phyloP scores from a whole-genome alignment of 2,888 invertebrate genomes.

The Rhingia rostrata region DNA sequence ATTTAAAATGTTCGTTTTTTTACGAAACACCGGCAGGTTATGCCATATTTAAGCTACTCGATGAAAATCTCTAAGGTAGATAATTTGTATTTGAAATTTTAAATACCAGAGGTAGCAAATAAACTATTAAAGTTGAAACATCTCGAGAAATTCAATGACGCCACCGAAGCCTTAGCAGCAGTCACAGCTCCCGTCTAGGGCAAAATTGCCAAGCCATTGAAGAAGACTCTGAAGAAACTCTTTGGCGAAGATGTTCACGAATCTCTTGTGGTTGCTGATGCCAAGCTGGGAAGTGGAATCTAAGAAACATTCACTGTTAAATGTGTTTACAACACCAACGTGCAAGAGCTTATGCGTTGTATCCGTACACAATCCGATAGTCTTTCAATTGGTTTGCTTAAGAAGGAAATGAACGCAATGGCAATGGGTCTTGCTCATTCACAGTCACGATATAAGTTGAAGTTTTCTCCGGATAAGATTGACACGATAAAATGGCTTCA shows the following conservation, averaged over 20 bases:
- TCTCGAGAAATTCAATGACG: conserved; percentile 97
- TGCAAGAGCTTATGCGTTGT: conserved; percentile 95
- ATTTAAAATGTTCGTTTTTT: conserved; percentile 90
- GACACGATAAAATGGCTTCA: too few relatives aligned
- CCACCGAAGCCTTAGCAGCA: conserved; percentile 96
- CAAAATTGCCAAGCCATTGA: conserved; percentile 95
- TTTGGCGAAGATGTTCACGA: conserved; percentile 92
- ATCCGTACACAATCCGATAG: conserved; percentile 97
- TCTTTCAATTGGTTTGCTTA: conserved; percentile 92
- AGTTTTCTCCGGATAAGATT: conserved; percentile 99
- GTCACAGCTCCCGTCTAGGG: conserved; percentile 97
- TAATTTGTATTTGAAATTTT: conserved; percentile 95
- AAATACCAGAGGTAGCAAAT: conserved; percentile 93
- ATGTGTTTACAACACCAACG: conserved; percentile 92
- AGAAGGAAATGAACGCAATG: conserved; percentile 98
- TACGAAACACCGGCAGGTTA: conserved; percentile 97
- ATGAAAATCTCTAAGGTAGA: conserved; percentile 94
- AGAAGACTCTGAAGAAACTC: conserved; percentile 95
- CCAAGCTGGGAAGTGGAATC: conserved; percentile 96
- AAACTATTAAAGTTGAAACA: conserved; percentile 96
- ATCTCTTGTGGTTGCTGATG: conserved; percentile 95
- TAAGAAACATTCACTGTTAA: conserved; percentile 95
- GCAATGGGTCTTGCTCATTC: conserved; percentile 95
- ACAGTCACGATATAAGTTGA: conserved; percentile 97
- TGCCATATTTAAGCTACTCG: conserved; percentile 96